Conservation (phyloP, 2,888 invertebrate genomes). For the Linnaemya tessellans region DNA sequence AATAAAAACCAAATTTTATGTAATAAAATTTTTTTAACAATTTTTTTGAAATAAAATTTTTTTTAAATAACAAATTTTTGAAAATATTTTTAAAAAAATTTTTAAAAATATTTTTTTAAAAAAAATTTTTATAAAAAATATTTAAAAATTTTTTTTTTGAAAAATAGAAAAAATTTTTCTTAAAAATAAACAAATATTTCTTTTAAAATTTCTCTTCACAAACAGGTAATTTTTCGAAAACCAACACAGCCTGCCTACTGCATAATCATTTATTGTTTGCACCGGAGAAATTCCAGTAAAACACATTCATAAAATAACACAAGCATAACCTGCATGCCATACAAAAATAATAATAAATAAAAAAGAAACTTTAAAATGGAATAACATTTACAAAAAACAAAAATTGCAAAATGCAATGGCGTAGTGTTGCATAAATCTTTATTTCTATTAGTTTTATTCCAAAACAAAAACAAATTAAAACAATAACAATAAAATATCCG, state of each 20-base stretch:
- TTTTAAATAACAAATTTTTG: too few relatives aligned
- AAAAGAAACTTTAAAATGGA: conserved; percentile 27
- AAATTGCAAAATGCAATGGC: neutral
- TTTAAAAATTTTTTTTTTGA: too few relatives aligned
- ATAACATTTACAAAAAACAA: conserved; percentile 36
- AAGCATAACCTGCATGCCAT: conserved; percentile 39
- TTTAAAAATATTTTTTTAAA: too few relatives aligned
- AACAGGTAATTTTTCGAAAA: too few relatives aligned
- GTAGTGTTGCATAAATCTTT: conserved; percentile 40
- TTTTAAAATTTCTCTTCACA: too few relatives aligned
- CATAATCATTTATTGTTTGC: neutral
- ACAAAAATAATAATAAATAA: conserved; percentile 24
- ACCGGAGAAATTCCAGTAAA: conserved; percentile 7
- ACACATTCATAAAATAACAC: conserved; percentile 32
- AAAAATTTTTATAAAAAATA: too few relatives aligned
- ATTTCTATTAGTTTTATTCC: neutral
- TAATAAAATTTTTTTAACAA: too few relatives aligned
- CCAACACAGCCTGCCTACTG: neutral
- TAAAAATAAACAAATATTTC: too few relatives aligned
- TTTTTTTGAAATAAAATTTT: too few relatives aligned
- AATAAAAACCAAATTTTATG: too few relatives aligned
- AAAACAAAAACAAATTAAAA: conserved; percentile 16
- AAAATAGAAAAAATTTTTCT: too few relatives aligned
- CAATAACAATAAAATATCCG: conserved; percentile 35
- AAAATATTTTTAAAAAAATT: too few relatives aligned